A percentile compares a stretch with the other conserved stretches of the same genome.
These are phyloP conservation scores for Melieria omissa DNA, from an alignment of 2,888 invertebrate genomes.

Conservation along the genomic window DNA sequence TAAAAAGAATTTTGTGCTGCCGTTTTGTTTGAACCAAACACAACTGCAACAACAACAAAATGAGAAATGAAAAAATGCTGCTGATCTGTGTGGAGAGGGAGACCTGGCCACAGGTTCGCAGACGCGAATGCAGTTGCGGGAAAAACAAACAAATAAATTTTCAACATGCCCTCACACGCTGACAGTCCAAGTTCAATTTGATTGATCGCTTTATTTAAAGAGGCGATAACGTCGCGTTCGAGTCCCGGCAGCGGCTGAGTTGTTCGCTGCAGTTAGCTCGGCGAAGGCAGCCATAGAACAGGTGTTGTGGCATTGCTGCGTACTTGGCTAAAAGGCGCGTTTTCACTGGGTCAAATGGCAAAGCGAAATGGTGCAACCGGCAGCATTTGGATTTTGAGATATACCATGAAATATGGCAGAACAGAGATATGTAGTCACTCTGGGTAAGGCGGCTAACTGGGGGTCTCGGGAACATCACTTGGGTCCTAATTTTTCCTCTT, in stretches of 20 bases:
- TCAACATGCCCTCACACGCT: not conserved
- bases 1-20: not conserved
- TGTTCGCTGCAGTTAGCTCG: not conserved
- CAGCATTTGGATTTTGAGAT: too few relatives aligned
- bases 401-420: too few relatives aligned
- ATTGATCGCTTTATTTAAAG: slow-evolving; percentile 27
- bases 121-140: not conserved
- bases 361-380: too few relatives aligned
- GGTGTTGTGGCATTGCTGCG: not conserved
- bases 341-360: too few relatives aligned
- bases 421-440: too few relatives aligned
- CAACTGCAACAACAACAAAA: not conserved
- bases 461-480: too few relatives aligned
- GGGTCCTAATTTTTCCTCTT: too few relatives aligned
- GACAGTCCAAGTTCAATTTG: slow-evolving; percentile 8
- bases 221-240: not conserved
- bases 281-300: not conserved
- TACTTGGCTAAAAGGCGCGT: too few relatives aligned
- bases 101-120: too few relatives aligned
- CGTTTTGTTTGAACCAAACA: not conserved
- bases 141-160: slow-evolving; percentile 4
- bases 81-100: too few relatives aligned
- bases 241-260: not conserved
- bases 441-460: too few relatives aligned
- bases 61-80: not conserved